Evolutionary conservation across 2,888 invertebrate species (phyloP).

Genomic region (Drosophila histrio): DNA sequence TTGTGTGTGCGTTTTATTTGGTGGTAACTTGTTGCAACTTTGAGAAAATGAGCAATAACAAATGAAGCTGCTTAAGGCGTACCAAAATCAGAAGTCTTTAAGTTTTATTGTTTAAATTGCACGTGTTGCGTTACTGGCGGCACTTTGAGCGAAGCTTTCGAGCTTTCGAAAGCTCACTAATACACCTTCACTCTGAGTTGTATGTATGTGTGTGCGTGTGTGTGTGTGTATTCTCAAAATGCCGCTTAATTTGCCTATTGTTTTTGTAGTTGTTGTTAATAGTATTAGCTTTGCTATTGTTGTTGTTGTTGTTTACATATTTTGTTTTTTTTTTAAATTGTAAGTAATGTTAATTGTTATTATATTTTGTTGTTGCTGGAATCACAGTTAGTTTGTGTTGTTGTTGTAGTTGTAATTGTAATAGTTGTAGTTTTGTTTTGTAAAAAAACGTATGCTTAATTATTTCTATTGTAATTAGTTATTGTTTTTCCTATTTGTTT

Average conservation of each 20-base stretch:
- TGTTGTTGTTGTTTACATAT: conserved; percentile 18
- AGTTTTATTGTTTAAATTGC: conserved; percentile 49
- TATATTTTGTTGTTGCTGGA: conserved; percentile 60
- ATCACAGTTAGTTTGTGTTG: conserved; percentile 79
- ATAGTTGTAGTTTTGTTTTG: conserved; percentile 33
- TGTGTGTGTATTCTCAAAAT: conserved; percentile 4
- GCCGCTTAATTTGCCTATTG: conserved; percentile 49
- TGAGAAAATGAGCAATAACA: conserved; percentile 41
- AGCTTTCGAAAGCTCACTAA: neutral
- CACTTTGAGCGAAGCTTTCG: neutral
- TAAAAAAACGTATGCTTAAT: conserved; percentile 52
- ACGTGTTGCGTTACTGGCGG: conserved; percentile 4
- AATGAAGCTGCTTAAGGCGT: conserved; percentile 38
- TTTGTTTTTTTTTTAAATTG: conserved; percentile 24
- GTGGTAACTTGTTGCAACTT: conserved; percentile 43
- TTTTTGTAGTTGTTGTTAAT: conserved; percentile 19
- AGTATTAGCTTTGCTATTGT: conserved; percentile 67
- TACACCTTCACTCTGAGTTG: neutral
- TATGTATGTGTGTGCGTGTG: neutral
- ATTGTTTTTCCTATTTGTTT: conserved; percentile 43
- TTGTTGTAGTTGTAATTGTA: conserved; percentile 63
- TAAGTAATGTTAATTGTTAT: conserved; percentile 47
- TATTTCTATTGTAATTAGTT: conserved; percentile 50
- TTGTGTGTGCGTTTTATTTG: conserved; percentile 31
- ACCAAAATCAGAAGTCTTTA: conserved; percentile 39